phyloP scores from a whole-genome alignment of 30 jellyfish, hydroid and myxozoan genomes.

The Pseudorhiza aurosa region DNA sequence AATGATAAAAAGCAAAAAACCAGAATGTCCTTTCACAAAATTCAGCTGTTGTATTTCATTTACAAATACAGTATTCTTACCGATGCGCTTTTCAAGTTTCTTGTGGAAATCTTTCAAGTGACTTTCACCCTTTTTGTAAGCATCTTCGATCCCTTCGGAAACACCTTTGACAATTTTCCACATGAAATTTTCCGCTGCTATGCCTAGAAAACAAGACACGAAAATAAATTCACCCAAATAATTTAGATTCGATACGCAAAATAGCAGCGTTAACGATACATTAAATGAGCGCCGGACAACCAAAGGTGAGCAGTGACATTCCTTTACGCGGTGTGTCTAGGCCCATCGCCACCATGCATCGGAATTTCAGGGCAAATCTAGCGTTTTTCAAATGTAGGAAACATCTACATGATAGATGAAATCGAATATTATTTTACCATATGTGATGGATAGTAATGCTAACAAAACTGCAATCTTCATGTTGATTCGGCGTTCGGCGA shows the following conservation, averaged over 20 bases:
- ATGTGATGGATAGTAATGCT: background rate
- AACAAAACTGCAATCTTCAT: background rate
- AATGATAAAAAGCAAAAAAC: no score
- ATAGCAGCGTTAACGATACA: no score
- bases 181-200: slow-evolving; percentile 15
- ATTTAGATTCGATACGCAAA: no score
- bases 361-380: background rate
- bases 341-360: background rate
- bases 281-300: no score
- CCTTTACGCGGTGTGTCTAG: background rate
- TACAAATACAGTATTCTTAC: no score
- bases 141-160: slow-evolving; percentile 34
- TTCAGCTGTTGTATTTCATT: no score
- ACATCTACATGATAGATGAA: background rate
- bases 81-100: slow-evolving; percentile 16
- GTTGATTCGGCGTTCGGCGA: background rate
- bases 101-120: slow-evolving; percentile 1
- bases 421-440: background rate
- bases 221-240: no score
- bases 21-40: no score
- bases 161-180: slow-evolving; percentile 17
- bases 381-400: no score
- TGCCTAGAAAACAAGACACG: background rate
- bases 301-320: background rate
- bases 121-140: slow-evolving; percentile 5